phyloP scores from a whole-genome alignment of 35 echinoderm and acorn worm species.

The Ophioderma brevispina region DNA sequence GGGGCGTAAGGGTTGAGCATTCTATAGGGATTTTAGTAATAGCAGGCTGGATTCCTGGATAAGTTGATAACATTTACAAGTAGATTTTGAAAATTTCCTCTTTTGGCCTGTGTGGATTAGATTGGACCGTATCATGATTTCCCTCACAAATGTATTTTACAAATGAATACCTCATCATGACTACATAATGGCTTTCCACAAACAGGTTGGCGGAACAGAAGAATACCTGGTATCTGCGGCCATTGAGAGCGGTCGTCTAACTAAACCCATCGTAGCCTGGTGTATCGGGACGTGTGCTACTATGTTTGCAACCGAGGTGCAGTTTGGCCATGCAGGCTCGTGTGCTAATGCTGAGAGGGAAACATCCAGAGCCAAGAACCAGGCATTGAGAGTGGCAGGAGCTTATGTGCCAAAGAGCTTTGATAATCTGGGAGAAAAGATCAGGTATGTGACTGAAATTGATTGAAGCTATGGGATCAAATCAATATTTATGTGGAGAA shows the following conservation, averaged over 20 bases:
- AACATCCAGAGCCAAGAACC: conserved; percentile 89
- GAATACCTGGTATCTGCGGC: conserved; percentile 84
- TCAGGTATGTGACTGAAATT: conserved; percentile 70
- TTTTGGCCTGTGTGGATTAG: too few species aligned
- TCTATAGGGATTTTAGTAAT: too few species aligned
- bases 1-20: too few species aligned
- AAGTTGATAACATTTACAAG: too few species aligned
- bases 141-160: too few species aligned
- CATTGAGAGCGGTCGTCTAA: conserved; percentile 76
- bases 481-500: too few species aligned
- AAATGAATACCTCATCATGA: too few species aligned
- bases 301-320: conserved; percentile 95
- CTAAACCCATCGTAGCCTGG: conserved; percentile 91
- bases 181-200: too few species aligned
- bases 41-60: too few species aligned
- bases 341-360: conserved; percentile 94
- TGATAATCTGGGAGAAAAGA: conserved; percentile 93
- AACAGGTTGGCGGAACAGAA: conserved; percentile 88
- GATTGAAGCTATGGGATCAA: too few species aligned
- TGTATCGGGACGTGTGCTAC: conserved; percentile 95
- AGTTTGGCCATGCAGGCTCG: conserved; percentile 96
- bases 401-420: conserved; percentile 94
- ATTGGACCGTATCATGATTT: too few species aligned
- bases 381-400: conserved; percentile 83
- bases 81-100: too few species aligned